phyloP scores from a whole-genome alignment of 2,113 vertebrate species.

The Budorcas taxicolor region DNA sequence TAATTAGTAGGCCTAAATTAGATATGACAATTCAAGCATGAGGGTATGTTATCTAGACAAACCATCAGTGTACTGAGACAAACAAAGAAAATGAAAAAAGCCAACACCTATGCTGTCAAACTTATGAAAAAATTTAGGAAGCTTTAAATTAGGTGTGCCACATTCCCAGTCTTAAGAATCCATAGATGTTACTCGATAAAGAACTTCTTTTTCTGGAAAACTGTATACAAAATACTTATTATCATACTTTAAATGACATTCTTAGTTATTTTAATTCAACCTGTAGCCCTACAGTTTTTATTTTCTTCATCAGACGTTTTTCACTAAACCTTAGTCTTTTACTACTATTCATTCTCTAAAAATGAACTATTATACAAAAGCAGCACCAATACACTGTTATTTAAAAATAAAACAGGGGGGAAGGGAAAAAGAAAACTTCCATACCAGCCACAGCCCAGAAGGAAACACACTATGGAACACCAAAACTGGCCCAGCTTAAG shows the following conservation, averaged over 20 bases:
- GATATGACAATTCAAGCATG: background rate
- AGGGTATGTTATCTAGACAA: background rate
- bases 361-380: background rate
- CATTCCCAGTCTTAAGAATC: background rate
- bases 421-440: background rate
- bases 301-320: slow-evolving; percentile 18
- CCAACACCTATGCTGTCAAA: background rate
- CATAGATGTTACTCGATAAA: background rate
- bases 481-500: background rate
- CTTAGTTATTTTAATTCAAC: background rate
- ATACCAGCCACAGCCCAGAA: background rate
- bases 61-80: background rate
- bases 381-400: background rate
- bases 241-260: background rate
- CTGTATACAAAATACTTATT: background rate
- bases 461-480: background rate
- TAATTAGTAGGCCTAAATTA: background rate
- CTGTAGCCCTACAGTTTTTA: background rate
- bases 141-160: background rate
- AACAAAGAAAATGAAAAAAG: background rate
- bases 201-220: background rate
- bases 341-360: background rate
- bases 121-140: background rate
- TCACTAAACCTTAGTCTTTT: background rate
- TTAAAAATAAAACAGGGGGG: background rate